A percentile compares a stretch with the other conserved stretches of the same genome.
Evolutionary conservation across 2,888 invertebrate species (phyloP).

Genomic region (Candidula unifasciata): DNA sequence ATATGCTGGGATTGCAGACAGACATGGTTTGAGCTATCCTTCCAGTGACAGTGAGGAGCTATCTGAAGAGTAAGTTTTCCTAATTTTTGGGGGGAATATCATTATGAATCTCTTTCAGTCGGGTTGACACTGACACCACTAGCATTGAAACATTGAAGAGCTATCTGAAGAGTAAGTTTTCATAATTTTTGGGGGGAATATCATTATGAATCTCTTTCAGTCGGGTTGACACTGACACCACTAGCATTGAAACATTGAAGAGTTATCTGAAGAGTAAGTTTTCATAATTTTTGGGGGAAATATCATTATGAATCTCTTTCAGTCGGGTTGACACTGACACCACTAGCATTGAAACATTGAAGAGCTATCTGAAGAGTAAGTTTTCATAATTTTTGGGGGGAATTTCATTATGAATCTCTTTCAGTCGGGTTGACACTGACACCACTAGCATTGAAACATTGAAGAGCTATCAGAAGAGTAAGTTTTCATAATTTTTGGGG

Average conservation of each 20-base stretch:
- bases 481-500: neutral
- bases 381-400: neutral
- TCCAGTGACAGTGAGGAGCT: slow-evolving; percentile 48
- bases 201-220: no score
- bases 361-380: slow-evolving; percentile 47
- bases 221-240: no score
- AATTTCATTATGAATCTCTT: neutral
- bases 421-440: no score
- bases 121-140: no score
- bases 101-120: no score
- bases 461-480: slow-evolving; percentile 28
- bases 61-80: slow-evolving; percentile 41
- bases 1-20: neutral
- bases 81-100: neutral
- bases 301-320: no score
- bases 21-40: neutral
- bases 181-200: neutral
- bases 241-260: no score
- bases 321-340: no score
- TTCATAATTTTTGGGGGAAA: neutral
- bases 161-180: slow-evolving; percentile 43
- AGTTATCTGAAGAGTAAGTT: slow-evolving; percentile 46
- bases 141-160: slow-evolving; percentile 50
- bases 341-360: no score
- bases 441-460: no score